Base-by-base conservation (phyloP, 37 sponge, comb jelly and placozoan species). In the Bolinopsis microptera region DNA sequence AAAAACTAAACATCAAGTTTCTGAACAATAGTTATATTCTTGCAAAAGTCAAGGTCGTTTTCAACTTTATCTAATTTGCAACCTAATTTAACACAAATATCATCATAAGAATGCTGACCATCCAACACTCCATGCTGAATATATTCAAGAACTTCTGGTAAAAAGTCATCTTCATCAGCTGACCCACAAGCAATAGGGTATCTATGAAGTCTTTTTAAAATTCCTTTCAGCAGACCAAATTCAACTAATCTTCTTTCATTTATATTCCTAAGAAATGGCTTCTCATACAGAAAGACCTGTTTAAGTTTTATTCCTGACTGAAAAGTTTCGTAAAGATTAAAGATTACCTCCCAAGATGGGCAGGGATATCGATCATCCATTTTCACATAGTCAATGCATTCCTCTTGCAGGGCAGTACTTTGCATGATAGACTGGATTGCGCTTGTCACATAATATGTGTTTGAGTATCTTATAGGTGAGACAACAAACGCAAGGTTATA, bases 21-120 rank as follows among this genome's bases (percentile, higher is more conserved):
- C 30, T 86, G 90, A 40, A 86, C 39, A n/a, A 86, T 86, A 1
- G 61, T 41, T 25, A 86, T 34, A 86, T 41, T 26, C 36, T 22
- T 35, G 61, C 61, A 41, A 39, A 86, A 86, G 18, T 86, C 90
- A 0, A 86, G 30, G 36, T 86, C 90, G 32, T 86, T n/a, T 40
- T 86, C 61, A 39, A 86, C 90, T 86, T 86, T 86, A 28, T 86
- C 90, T 26, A 86, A 86, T 40, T 86, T 86, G n/a, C n/a, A 86
- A 33, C 39, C 26, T 41, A 86, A 86, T 25, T 39, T 41, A 41
- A 86, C 61, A 40, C 90, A 86, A 39, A 86, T 86, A 39, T 86
- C 90, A 86, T 86, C 90, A 86, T 41, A 86, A 39, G 90, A 86
- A 27, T 86, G 90, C 30, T 86, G 90, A n/a, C 90, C 90, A 86